Conservation (phyloP, 2,113 vertebrate genomes). For the Pelvicachromis taeniatus region DNA sequence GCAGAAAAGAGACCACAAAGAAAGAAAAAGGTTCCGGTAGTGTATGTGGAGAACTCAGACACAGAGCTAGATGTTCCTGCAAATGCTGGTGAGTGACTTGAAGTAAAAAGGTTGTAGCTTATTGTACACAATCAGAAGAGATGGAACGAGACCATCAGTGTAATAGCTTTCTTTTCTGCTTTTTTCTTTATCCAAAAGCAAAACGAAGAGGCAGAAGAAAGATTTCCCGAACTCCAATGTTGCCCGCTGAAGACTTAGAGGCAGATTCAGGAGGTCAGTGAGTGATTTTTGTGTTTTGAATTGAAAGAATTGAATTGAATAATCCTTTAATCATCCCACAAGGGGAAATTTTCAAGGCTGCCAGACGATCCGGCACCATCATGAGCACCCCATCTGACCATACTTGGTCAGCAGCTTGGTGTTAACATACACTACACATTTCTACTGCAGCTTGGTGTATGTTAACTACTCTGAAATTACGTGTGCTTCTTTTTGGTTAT, state of each 20-base stretch:
- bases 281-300: neutral
- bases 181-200: neutral
- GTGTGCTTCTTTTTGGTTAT: neutral
- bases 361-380: no score
- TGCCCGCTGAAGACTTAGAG: neutral
- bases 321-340: no score
- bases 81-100: conserved; percentile 14
- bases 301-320: no score
- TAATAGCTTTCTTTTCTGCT: rapidly evolving
- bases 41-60: neutral
- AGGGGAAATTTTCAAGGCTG: no score
- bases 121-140: neutral
- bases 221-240: neutral
- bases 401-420: no score
- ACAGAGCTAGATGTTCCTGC: conserved; percentile 4
- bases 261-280: conserved; percentile 27
- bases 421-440: no score
- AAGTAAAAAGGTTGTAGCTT: neutral
- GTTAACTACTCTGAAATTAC: neutral
- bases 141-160: neutral
- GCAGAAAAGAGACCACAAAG: conserved; percentile 30
- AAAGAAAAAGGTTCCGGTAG: neutral
- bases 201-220: conserved; percentile 27
- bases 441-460: neutral
- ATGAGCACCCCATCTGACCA: no score